Conservation (phyloP, 64 coral and sea anemone species). For the Orbicella faveolata region DNA sequence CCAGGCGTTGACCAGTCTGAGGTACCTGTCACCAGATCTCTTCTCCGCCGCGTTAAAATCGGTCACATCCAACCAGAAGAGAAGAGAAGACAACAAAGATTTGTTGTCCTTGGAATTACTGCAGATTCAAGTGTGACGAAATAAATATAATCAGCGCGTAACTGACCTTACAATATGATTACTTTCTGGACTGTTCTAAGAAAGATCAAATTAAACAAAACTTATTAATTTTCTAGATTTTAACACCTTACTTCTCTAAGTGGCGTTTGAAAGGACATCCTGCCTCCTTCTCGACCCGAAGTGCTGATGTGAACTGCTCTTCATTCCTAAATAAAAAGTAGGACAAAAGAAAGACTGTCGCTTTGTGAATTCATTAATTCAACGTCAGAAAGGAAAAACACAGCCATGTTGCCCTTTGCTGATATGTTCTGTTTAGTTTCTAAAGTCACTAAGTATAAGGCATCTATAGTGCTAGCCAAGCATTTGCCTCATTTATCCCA, state of each 20-base stretch:
- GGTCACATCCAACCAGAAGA: conserved; percentile 88
- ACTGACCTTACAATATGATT: too few relatives aligned
- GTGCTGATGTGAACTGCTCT: conserved; percentile 64
- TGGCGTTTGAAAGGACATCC: conserved; percentile 87
- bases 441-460: too few relatives aligned
- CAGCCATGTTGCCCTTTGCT: too few relatives aligned
- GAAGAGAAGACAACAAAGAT: conserved; percentile 42
- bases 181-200: too few relatives aligned
- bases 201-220: too few relatives aligned
- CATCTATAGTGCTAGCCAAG: too few relatives aligned
- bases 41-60: conserved; percentile 76
- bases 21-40: conserved; percentile 81
- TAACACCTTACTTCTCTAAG: conserved; percentile 71
- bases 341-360: neutral
- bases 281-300: conserved; percentile 72
- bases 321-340: neutral
- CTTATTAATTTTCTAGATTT: neutral
- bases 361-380: too few relatives aligned
- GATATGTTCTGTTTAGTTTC: too few relatives aligned
- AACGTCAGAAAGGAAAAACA: too few relatives aligned
- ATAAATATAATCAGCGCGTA: too few relatives aligned
- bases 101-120: conserved; percentile 53
- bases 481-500: too few relatives aligned
- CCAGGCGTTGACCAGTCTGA: conserved; percentile 77
- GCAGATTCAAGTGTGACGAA: neutral